Conservation (phyloP, 2,113 vertebrate species). For the Pantherophis guttatus region DNA sequence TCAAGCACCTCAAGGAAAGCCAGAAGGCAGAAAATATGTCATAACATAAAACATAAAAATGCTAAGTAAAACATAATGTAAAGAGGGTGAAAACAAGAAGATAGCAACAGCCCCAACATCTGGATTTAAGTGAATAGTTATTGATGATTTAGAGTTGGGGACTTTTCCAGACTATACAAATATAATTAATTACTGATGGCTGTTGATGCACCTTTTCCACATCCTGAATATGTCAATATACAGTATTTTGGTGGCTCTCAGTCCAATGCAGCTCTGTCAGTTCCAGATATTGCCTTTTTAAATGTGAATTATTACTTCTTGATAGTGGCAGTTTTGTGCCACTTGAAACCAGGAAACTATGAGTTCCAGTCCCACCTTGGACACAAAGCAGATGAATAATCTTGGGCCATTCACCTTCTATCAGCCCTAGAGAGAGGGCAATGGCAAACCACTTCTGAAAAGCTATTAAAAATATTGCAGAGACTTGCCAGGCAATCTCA, state of each 20-base stretch:
- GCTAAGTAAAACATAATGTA: neutral
- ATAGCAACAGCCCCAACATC: neutral
- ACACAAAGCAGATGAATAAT: neutral
- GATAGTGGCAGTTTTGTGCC: neutral
- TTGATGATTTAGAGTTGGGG: neutral
- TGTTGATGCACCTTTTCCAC: neutral
- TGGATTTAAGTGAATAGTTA: neutral
- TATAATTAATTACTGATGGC: neutral
- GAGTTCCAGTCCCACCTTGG: neutral
- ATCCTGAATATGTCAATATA: neutral
- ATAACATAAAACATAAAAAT: neutral
- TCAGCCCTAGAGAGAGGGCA: neutral
- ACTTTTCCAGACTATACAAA: neutral
- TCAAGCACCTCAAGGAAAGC: neutral
- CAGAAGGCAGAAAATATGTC: neutral
- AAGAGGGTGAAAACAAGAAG: neutral
- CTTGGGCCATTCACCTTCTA: neutral
- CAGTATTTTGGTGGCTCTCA: neutral
- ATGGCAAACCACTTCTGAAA: neutral
- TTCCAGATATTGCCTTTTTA: slow-evolving; percentile 17
- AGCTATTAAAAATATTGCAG: neutral
- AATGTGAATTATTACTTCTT: slow-evolving; percentile 26
- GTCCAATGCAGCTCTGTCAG: neutral
- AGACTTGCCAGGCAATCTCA: neutral
- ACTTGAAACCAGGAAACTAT: neutral